These are phyloP conservation scores for Eustalomyia histrio DNA, from an alignment of 2,888 invertebrate genomes.

Conservation along the genomic window DNA sequence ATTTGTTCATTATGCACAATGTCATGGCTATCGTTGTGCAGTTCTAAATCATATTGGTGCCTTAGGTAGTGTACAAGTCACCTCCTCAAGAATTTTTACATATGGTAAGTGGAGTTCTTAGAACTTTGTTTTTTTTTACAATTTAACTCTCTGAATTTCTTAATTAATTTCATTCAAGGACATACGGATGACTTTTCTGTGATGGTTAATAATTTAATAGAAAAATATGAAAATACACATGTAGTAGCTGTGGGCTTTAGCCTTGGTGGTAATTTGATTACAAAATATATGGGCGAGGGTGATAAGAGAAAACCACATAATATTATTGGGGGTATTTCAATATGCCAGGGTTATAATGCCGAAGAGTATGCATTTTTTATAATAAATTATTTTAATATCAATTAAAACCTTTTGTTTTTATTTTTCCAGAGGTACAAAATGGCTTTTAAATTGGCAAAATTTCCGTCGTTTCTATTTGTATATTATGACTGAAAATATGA, in stretches of 20 bases:
- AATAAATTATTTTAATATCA: slow-evolving; percentile 9
- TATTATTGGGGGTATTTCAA: slow-evolving; percentile 93
- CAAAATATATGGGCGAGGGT: slow-evolving; percentile 93
- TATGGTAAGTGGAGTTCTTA: slow-evolving; percentile 85
- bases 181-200: slow-evolving; percentile 92
- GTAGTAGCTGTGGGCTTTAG: slow-evolving; percentile 94
- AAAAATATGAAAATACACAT: slow-evolving; percentile 87
- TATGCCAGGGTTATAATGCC: slow-evolving; percentile 97
- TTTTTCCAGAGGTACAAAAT: slow-evolving; percentile 86
- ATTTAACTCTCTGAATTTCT: background rate
- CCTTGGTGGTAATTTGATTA: slow-evolving; percentile 94
- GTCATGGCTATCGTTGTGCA: slow-evolving; percentile 93
- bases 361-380: slow-evolving; percentile 85
- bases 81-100: slow-evolving; percentile 92
- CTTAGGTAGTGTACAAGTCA: slow-evolving; percentile 89
- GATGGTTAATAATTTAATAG: slow-evolving; percentile 88
- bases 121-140: too few species aligned
- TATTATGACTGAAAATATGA: slow-evolving; percentile 95
- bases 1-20: slow-evolving; percentile 94
- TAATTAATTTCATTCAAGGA: slow-evolving; percentile 81
- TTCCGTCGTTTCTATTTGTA: slow-evolving; percentile 94
- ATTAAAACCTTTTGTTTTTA: background rate
- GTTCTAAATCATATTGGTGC: slow-evolving; percentile 97
- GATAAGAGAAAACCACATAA: slow-evolving; percentile 83
- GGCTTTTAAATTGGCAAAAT: slow-evolving; percentile 92